A percentile compares a stretch with the other conserved stretches of the same genome.
phyloP scores from a whole-genome alignment of 2,113 vertebrate species.

The Microcebus griseorufus region DNA sequence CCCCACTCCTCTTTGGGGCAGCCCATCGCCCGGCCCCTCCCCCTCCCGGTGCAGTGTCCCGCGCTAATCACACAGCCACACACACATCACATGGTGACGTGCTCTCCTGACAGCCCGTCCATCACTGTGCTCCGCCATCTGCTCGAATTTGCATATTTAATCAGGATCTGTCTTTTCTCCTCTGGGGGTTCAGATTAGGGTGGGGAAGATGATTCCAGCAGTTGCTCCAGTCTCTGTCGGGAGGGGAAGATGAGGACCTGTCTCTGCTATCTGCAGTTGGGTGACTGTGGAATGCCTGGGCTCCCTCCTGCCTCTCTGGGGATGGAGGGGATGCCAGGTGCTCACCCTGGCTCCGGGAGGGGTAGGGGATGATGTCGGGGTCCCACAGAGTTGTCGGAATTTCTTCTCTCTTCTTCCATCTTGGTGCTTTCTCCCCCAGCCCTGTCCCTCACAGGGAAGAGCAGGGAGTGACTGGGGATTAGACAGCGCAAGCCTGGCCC shows the following conservation, averaged over 20 bases:
- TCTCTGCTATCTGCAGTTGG: neutral
- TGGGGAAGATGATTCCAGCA: constrained; percentile 39
- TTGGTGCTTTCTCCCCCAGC: fast-evolving
- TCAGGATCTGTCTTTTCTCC: constrained; percentile 69
- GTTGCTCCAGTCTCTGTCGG: neutral
- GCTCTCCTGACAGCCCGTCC: constrained; percentile 66
- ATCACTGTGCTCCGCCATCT: constrained; percentile 60
- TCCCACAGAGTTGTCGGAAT: neutral
- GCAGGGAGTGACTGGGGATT: neutral
- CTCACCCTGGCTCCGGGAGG: neutral
- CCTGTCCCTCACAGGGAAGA: neutral
- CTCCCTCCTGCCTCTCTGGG: neutral
- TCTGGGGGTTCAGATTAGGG: constrained; percentile 32
- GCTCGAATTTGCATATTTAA: constrained; percentile 77
- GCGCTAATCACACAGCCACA: neutral
- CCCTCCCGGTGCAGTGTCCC: fast-evolving
- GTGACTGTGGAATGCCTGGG: neutral
- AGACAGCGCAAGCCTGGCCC: neutral
- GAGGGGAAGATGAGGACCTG: neutral
- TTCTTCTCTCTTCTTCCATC: neutral
- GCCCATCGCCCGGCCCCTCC: neutral
- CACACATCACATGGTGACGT: constrained; percentile 5
- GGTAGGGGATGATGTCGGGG: no score
- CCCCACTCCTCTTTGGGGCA: neutral
- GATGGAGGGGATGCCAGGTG: neutral